Conservation (phyloP, 1,140 invertebrate species). For the Odontomachus brunneus region DNA sequence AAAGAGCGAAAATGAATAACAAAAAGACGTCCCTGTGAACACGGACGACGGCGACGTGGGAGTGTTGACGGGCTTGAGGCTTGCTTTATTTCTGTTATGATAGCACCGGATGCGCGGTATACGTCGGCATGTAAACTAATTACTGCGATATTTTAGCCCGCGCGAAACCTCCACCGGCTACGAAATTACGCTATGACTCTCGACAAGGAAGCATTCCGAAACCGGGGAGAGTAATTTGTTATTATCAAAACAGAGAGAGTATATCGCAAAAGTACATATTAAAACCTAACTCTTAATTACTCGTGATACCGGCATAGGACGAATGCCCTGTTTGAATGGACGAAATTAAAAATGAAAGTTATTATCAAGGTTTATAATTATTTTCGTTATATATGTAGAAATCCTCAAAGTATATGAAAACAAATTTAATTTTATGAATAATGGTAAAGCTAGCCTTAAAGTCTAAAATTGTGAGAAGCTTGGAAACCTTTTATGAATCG, state of each 20-base stretch:
- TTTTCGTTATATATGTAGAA: no score
- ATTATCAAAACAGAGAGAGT: background rate
- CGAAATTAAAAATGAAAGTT: no score
- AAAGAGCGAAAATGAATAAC: conserved; percentile 1
- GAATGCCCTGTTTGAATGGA: no score
- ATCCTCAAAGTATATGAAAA: no score
- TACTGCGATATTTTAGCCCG: conserved; percentile 45
- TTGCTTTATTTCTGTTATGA: conserved; percentile 39
- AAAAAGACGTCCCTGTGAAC: conserved; percentile 26
- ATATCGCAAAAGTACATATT: conserved; percentile 4
- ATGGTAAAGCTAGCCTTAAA: no score
- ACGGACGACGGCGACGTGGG: conserved; percentile 18
- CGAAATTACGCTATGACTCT: conserved; percentile 23
- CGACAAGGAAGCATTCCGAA: conserved; percentile 29
- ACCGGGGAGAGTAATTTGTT: conserved; percentile 28
- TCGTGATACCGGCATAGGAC: no score
- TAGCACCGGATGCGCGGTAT: conserved; percentile 18
- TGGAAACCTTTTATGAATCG: no score
- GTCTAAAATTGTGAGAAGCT: no score
- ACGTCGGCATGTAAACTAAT: conserved; percentile 34
- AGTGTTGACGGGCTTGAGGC: conserved; percentile 20
- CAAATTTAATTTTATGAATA: no score
- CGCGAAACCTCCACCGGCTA: conserved; percentile 19
- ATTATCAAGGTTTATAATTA: no score
- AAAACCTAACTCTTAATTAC: conserved; percentile 9